A percentile compares a stretch with the other conserved stretches of the same genome.
These are phyloP conservation scores for Hippocampus abdominalis DNA, from an alignment of 2,113 vertebrate species.

Conservation along the genomic window DNA sequence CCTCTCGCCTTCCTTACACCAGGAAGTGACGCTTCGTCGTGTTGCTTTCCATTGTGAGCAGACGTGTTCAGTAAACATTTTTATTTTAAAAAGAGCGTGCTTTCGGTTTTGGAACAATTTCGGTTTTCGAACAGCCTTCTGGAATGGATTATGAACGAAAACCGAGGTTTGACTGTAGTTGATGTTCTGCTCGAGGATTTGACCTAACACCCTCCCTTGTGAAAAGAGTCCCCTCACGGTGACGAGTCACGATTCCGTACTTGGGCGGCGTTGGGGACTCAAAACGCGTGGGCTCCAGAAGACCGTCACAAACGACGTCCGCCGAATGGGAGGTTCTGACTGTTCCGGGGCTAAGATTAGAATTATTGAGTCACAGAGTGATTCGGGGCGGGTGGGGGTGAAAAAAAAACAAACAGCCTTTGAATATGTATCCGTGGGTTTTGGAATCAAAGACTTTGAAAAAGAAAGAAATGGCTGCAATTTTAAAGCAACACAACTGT, in stretches of 20 bases:
- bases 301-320: slow-evolving; percentile 8
- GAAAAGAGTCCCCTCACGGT: slow-evolving; percentile 10
- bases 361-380: slow-evolving; percentile 32
- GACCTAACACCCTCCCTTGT: neutral
- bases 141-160: no score
- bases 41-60: no score
- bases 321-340: slow-evolving; percentile 23
- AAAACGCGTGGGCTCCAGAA: slow-evolving; percentile 19
- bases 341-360: slow-evolving; percentile 32
- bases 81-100: no score
- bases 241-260: slow-evolving; percentile 29
- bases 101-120: no score
- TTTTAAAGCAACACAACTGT: slow-evolving; percentile 40
- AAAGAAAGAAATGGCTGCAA: slow-evolving; percentile 31
- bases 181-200: no score
- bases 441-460: slow-evolving; percentile 47
- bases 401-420: slow-evolving; percentile 41
- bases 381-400: neutral
- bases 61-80: no score
- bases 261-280: slow-evolving; percentile 17
- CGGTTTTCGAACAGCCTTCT: no score
- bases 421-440: slow-evolving; percentile 44
- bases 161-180: no score
- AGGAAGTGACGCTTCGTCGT: no score
- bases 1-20: no score